These are phyloP conservation scores for Thaumetopoea pityocampa DNA, from an alignment of 1,140 invertebrate species.

Conservation along the genomic window DNA sequence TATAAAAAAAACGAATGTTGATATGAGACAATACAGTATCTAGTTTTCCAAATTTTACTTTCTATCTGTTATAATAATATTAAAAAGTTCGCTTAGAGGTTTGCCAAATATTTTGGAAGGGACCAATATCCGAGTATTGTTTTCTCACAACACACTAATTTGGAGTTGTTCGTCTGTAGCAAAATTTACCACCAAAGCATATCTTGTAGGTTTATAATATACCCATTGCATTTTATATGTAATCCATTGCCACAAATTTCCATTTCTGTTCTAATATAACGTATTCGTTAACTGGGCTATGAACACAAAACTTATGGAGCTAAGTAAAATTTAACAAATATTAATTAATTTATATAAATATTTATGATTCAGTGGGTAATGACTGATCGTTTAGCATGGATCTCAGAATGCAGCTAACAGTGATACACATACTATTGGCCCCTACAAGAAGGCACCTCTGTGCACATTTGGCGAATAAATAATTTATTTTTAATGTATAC, in stretches of 20 bases:
- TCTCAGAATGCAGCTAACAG: constrained; percentile 72
- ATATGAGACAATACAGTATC: constrained; percentile 71
- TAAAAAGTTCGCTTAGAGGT: constrained; percentile 49
- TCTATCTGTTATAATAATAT: constrained; percentile 34
- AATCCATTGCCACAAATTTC: constrained; percentile 41
- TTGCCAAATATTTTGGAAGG: constrained; percentile 67
- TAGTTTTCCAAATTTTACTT: constrained; percentile 63
- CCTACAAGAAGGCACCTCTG: constrained; percentile 20
- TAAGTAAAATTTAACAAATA: constrained; percentile 58
- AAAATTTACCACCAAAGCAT: constrained; percentile 29
- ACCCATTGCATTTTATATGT: constrained; percentile 61
- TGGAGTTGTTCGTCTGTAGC: constrained; percentile 40
- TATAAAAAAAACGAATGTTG: constrained; percentile 67
- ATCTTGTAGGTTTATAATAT: constrained; percentile 33
- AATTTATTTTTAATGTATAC: constrained; percentile 13
- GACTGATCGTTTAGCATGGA: constrained; percentile 70
- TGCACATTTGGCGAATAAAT: constrained; percentile 17
- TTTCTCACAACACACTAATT: constrained; percentile 34
- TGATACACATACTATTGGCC: constrained; percentile 46
- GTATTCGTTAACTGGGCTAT: constrained; percentile 61
- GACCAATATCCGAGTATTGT: constrained; percentile 64
- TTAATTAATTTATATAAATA: constrained; percentile 61
- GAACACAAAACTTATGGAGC: constrained; percentile 53
- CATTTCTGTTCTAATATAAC: constrained; percentile 33
- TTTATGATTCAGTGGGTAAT: constrained; percentile 62